Evolutionary conservation across 2,113 vertebrate genomes (phyloP).

Genomic region (Spilogale gracilis): DNA sequence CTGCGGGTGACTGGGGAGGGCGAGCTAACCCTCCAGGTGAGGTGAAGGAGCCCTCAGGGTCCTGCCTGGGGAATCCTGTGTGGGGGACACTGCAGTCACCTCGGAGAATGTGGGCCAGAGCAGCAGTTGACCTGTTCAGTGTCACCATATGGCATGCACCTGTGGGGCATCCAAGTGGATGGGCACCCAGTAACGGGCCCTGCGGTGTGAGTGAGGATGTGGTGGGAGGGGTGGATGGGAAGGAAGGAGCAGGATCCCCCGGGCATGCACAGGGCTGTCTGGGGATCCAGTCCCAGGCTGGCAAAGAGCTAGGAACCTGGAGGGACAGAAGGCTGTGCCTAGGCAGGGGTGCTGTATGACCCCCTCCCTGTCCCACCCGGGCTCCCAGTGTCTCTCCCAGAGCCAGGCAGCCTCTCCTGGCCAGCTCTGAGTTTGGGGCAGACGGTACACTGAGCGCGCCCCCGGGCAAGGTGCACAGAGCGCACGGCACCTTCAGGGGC

Average conservation of each 20-base stretch:
- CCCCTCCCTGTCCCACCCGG: not conserved
- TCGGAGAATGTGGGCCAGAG: not conserved
- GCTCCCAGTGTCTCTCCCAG: accelerated
- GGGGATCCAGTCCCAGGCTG: not conserved
- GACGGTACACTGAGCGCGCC: not conserved
- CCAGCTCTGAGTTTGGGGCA: not conserved
- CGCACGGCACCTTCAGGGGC: not conserved
- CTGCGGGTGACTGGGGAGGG: not conserved
- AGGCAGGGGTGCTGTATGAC: not conserved
- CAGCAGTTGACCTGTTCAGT: not conserved
- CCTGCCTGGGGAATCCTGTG: not conserved
- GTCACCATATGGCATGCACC: not conserved
- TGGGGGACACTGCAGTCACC: not conserved
- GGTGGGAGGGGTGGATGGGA: not conserved
- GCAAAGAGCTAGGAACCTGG: not conserved
- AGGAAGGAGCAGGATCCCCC: accelerated
- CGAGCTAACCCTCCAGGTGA: not conserved
- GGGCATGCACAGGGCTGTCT: not conserved
- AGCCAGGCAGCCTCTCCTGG: too few relatives aligned
- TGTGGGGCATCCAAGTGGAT: not conserved
- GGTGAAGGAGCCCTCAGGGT: accelerated
- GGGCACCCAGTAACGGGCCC: not conserved
- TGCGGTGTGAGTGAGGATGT: not conserved
- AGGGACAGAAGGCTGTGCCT: not conserved
- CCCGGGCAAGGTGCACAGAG: not conserved